Conservation (phyloP, 2,797 vertebrate species). For the Pagetopsis macropterus region DNA sequence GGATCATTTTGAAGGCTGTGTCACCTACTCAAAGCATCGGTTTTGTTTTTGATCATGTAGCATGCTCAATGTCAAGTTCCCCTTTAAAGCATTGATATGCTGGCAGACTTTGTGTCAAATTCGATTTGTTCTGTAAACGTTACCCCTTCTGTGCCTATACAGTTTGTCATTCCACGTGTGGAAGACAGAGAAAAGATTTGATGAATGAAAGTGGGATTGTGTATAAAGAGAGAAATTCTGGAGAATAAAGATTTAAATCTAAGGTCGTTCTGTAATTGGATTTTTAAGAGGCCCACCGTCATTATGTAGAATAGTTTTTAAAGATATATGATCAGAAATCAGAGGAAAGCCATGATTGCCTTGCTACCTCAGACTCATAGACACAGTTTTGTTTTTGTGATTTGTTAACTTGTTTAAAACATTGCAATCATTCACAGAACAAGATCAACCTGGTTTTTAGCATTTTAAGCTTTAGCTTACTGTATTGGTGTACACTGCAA, state of each 20-base stretch:
- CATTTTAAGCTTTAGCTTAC: slow-evolving; percentile 71
- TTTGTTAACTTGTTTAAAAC: slow-evolving; percentile 67
- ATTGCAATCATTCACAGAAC: slow-evolving; percentile 64
- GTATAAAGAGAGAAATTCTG: slow-evolving; percentile 69
- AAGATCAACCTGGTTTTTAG: slow-evolving; percentile 64
- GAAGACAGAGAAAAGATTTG: slow-evolving; percentile 58
- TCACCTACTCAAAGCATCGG: slow-evolving; percentile 27
- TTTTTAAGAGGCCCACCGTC: slow-evolving; percentile 59
- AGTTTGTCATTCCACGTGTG: slow-evolving; percentile 81
- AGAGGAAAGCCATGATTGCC: slow-evolving; percentile 98
- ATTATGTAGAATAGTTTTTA: slow-evolving; percentile 72
- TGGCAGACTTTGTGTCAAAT: slow-evolving; percentile 57
- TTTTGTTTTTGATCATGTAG: slow-evolving; percentile 65
- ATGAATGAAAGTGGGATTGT: slow-evolving; percentile 64
- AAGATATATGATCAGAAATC: slow-evolving; percentile 85
- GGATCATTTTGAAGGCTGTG: slow-evolving; percentile 27
- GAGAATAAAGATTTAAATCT: slow-evolving; percentile 71
- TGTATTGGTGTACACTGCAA: slow-evolving; percentile 76
- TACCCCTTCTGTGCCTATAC: slow-evolving; percentile 82
- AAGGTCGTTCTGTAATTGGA: slow-evolving; percentile 60
- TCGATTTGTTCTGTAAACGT: slow-evolving; percentile 64
- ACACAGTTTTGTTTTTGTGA: slow-evolving; percentile 86
- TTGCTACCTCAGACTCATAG: slow-evolving; percentile 97
- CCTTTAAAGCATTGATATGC: slow-evolving; percentile 73
- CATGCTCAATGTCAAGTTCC: slow-evolving; percentile 75